Evolutionary conservation across 2,888 invertebrate genomes (phyloP), one percentile per base, ranked within the genome.

Genomic region (Monochamus alternatus): DNA sequence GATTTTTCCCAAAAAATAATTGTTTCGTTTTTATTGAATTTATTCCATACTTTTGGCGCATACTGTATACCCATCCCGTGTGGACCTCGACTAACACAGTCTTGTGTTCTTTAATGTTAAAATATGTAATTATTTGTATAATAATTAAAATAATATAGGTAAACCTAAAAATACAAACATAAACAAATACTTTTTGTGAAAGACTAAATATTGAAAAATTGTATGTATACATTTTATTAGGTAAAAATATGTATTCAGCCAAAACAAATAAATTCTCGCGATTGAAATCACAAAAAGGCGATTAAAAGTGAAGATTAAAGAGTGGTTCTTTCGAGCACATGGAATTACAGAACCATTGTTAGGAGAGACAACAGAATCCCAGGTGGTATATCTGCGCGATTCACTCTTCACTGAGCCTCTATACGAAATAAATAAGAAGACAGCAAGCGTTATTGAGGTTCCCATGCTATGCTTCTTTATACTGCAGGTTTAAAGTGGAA

Each of bases 331-430:
- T 70, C 31, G 74, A 66, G 77, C 78, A 77, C 80, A 82, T 84
- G 84, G 80, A 84, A 85, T 84, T 84, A 84, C 84, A 80, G 68
- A 77, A 74, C 81, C 78, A 85, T 85, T 85, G 84, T 85, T 81
- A 69, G 64, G 75, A 75, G 75, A 77, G 77, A 78, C 75, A 74
- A 78, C 74, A 76, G 76, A 78, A 70, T 73, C 69, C 77, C 77
- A 77, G 77, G 77, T 77, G 77, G 77, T 38, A 71, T 71, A 71
- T 69, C 64, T 72, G 75, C 72, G 75, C 75, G 75, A 76, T 76
- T 76, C 73, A 73, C 73, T 76, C 76, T 76, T 65, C 73, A 73
- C 32, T 76, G 76, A 60, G 68, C 64, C 76, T 76, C 76, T 76
- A 73, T 76, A 66, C 73, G 73, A 58, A 72, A 73, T 69, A 75